These are phyloP conservation scores for Brachyhypopomus gauderio DNA, from an alignment of 2,113 vertebrate genomes.

Conservation along the genomic window DNA sequence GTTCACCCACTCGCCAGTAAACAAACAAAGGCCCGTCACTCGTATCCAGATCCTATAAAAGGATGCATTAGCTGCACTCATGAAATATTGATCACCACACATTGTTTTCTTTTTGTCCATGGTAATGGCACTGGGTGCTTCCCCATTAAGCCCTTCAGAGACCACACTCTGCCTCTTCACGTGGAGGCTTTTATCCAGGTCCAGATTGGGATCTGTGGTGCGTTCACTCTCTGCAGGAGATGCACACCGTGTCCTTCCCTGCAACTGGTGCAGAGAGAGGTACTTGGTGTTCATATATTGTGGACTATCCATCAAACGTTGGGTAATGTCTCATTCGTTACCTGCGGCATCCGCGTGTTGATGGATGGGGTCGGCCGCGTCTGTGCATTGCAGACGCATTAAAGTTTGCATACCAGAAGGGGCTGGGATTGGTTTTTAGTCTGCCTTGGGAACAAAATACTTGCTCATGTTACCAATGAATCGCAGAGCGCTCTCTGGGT, in stretches of 20 bases:
- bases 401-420: background rate
- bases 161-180: conserved; percentile 6
- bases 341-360: background rate
- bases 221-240: conserved; percentile 34
- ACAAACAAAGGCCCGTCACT: conserved; percentile 34
- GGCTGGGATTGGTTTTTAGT: background rate
- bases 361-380: background rate
- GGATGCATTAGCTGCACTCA: conserved; percentile 50
- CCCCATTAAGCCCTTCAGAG: conserved; percentile 35
- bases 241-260: background rate
- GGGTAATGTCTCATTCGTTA: conserved; percentile 9
- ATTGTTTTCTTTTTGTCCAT: conserved; percentile 44
- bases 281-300: conserved; percentile 19
- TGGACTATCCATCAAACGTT: conserved; percentile 1
- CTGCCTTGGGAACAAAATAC: no score
- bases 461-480: no score
- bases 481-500: no score
- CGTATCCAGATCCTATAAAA: conserved; percentile 39
- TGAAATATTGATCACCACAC: conserved; percentile 52
- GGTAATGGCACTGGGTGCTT: conserved; percentile 49
- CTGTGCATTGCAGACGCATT: background rate
- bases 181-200: conserved; percentile 26
- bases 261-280: background rate
- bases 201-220: conserved; percentile 28
- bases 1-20: conserved; percentile 18